Conservation (phyloP, 2,888 invertebrate species). For the Druceiella hillmani region DNA sequence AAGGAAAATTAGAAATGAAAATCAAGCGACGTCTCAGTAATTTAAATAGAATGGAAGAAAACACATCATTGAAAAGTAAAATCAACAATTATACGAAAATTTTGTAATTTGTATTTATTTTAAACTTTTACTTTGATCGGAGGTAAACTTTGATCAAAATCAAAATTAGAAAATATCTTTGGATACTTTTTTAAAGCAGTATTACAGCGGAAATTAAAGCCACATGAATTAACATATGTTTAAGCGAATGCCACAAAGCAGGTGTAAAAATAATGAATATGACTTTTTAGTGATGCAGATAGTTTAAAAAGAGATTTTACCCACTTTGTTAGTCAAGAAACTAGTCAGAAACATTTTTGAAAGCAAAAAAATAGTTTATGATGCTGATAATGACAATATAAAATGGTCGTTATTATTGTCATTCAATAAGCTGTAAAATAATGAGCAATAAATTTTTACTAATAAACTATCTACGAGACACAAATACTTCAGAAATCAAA, state of each 20-base stretch:
- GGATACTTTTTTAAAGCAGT: constrained; percentile 24
- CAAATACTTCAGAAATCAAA: constrained; percentile 7
- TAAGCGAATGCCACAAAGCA: constrained; percentile 8
- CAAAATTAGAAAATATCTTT: too few species aligned
- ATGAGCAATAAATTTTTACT: constrained; percentile 7
- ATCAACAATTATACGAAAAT: too few species aligned
- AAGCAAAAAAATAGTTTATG: constrained; percentile 8
- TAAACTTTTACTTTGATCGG: too few species aligned
- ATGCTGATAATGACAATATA: constrained; percentile 4
- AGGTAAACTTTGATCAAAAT: too few species aligned
- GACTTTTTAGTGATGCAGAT: constrained; percentile 9
- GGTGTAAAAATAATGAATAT: constrained; percentile 8
- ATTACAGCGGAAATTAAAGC: constrained; percentile 18
- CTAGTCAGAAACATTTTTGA: constrained; percentile 11
- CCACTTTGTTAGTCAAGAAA: constrained; percentile 5
- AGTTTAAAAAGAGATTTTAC: constrained; percentile 6
- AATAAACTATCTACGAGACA: constrained; percentile 8
- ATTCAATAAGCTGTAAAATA: constrained; percentile 7
- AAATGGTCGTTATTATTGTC: constrained; percentile 5
- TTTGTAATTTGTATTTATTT: too few species aligned
- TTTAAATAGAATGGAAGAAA: too few species aligned
- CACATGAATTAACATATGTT: constrained; percentile 8
- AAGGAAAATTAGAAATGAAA: too few species aligned
- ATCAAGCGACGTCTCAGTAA: too few species aligned
- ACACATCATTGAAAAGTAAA: too few species aligned